Evolutionary conservation across 2,113 vertebrate genomes (phyloP), one percentile per base, ranked within the genome.

Genomic region (Phoenicopterus ruber): DNA sequence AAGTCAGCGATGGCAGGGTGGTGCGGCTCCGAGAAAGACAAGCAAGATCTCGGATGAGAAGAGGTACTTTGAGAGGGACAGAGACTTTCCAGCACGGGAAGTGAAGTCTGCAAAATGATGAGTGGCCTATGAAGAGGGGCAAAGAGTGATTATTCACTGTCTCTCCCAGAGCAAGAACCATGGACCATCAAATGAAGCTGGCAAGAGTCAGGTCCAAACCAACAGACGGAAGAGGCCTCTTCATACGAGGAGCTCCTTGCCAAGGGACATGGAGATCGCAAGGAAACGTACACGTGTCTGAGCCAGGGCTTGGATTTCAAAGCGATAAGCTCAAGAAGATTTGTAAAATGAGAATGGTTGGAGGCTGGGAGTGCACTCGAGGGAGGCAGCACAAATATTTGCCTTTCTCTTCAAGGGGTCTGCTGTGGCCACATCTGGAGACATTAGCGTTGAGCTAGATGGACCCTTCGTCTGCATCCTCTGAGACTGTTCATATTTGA

Each of bases 91-190:
- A 58, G 34, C 17, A 17, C 19, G 42, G 46, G 18, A 92, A 85
- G 2, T 34, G 36, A 85, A 62, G 25, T 34, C 65, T 88, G 40
- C 17, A 76, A 62, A 78, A 85, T 19, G 10, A 11, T 11, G 50
- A 77, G 58, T 42, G 54, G 65, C 42, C 69, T 54, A 49, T 12
- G 79, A 78, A 74, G 47, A 85, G 10, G 20, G 26, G 63, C 29
- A 50, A 74, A 46, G 4, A 62, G 40, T 0, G 0, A 69, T 62
- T 13, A 82, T 42, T 62, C 12, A 28, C 34, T 34, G n/a, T 18
- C 32, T 66, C 49, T 66, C 46, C 50, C 79, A 58, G 31, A 58
- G 57, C 25, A 66, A 62, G 50, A 90, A 46, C 26, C 36, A 49
- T 0, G 1, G 32, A 34, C 63, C 67, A 29, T 28, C 59, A 44